phyloP scores from a whole-genome alignment of 2,888 invertebrate species.

The Platerodrilus igneus region DNA sequence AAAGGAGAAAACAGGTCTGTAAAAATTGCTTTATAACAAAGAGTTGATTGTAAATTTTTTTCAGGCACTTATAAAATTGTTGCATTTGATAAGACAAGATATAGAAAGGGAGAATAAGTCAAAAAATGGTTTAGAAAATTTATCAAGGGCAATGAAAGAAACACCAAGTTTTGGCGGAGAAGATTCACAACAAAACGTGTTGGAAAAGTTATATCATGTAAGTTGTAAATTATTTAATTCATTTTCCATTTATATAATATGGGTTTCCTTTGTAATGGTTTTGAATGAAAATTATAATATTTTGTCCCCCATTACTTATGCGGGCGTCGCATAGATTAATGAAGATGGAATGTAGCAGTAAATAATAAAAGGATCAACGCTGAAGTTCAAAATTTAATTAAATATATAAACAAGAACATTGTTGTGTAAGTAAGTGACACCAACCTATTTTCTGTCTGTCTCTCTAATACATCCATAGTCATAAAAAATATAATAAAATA shows the following conservation, averaged over 20 bases:
- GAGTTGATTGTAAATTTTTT: constrained; percentile 36
- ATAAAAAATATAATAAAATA: no score
- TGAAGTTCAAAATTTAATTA: no score
- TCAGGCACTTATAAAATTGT: constrained; percentile 74
- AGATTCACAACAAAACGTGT: constrained; percentile 86
- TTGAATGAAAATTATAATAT: constrained; percentile 2
- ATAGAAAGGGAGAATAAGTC: constrained; percentile 86
- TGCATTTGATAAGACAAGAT: constrained; percentile 82
- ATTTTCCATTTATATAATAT: neutral
- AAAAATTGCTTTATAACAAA: no score
- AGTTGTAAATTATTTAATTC: no score
- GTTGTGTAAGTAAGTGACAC: no score
- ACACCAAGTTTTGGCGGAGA: constrained; percentile 81
- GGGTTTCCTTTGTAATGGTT: neutral
- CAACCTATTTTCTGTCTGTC: no score
- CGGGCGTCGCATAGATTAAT: no score
- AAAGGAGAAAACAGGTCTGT: constrained; percentile 73
- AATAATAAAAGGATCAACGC: no score
- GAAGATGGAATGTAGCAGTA: no score
- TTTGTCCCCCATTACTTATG: constrained; percentile 5
- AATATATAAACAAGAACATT: no score
- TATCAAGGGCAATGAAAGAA: constrained; percentile 81
- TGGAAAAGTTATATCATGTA: constrained; percentile 89
- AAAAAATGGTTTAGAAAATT: constrained; percentile 81
- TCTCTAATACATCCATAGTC: no score